Conservation (phyloP, 2,113 vertebrate species). For the Strigops habroptila region DNA sequence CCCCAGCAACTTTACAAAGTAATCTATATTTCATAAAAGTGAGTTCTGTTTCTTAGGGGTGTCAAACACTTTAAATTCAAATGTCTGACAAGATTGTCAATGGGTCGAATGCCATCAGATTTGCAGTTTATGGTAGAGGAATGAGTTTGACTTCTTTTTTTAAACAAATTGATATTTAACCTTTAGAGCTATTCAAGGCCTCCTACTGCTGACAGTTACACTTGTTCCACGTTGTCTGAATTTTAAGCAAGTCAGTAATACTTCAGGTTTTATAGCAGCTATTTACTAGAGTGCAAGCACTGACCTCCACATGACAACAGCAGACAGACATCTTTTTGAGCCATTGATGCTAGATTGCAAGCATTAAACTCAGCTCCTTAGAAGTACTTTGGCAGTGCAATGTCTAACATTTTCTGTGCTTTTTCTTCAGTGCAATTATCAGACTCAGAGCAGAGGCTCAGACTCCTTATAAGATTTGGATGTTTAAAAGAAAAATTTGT, state of each 20-base stretch:
- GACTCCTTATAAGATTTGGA: not conserved
- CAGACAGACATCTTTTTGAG: not conserved
- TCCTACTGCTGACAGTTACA: conserved; percentile 53
- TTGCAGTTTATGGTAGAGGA: conserved; percentile 20
- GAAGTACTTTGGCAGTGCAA: not conserved
- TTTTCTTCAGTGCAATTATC: not conserved
- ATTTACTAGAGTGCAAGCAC: conserved; percentile 42
- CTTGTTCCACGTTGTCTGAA: conserved; percentile 49
- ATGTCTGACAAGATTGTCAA: conserved; percentile 14
- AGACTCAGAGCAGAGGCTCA: not conserved
- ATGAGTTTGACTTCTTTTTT: conserved; percentile 53
- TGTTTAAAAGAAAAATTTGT: not conserved
- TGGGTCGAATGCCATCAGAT: conserved; percentile 9
- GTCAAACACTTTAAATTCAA: conserved; percentile 14
- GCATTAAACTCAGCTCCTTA: not conserved
- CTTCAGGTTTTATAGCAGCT: conserved; percentile 52
- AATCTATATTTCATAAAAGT: not conserved
- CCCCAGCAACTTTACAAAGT: not conserved
- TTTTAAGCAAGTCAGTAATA: conserved; percentile 58
- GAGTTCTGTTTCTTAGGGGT: not conserved
- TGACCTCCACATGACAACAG: conserved; percentile 52
- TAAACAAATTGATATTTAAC: conserved; percentile 69
- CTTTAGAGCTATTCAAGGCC: conserved; percentile 60
- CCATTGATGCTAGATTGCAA: not conserved
- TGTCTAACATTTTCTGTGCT: not conserved